These are phyloP conservation scores for Dryas iulia DNA, from an alignment of 1,140 invertebrate species.

Conservation along the genomic window DNA sequence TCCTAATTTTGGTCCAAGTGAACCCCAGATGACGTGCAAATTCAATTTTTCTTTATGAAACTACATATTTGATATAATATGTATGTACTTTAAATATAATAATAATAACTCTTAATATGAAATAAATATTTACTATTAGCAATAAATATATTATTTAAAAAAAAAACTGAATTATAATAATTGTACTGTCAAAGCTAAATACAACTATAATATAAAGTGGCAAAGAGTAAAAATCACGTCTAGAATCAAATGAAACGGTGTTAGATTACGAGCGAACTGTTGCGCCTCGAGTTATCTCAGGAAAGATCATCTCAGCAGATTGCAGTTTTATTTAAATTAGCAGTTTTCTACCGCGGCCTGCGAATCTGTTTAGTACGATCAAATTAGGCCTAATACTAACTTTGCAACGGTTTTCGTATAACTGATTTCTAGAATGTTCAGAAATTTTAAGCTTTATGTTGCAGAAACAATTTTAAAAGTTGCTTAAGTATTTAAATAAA, in stretches of 20 bases:
- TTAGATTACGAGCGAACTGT: conserved; percentile 43
- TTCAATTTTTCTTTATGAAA: not conserved
- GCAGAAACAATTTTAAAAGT: not conserved
- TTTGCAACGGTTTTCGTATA: not conserved
- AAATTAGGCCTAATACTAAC: conserved; percentile 10
- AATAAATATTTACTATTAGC: too few species aligned
- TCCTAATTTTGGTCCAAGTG: not conserved
- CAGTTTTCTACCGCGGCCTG: conserved; percentile 21
- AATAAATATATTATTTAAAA: too few species aligned
- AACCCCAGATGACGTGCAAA: not conserved
- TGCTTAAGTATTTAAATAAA: too few species aligned
- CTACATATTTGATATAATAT: not conserved
- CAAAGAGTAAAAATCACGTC: not conserved
- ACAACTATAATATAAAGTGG: not conserved
- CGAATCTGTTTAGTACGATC: conserved; percentile 27
- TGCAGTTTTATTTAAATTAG: conserved; percentile 41
- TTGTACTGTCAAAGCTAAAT: not conserved
- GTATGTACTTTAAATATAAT: not conserved
- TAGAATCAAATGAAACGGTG: conserved; percentile 13
- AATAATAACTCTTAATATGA: too few species aligned
- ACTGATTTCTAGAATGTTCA: not conserved
- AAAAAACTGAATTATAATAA: too few species aligned
- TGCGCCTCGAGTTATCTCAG: conserved; percentile 31
- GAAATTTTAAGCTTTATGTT: not conserved
- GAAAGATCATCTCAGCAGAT: conserved; percentile 32